phyloP scores from a whole-genome alignment of 2,797 vertebrate genomes.

The Cynodonichthys magdalenae region DNA sequence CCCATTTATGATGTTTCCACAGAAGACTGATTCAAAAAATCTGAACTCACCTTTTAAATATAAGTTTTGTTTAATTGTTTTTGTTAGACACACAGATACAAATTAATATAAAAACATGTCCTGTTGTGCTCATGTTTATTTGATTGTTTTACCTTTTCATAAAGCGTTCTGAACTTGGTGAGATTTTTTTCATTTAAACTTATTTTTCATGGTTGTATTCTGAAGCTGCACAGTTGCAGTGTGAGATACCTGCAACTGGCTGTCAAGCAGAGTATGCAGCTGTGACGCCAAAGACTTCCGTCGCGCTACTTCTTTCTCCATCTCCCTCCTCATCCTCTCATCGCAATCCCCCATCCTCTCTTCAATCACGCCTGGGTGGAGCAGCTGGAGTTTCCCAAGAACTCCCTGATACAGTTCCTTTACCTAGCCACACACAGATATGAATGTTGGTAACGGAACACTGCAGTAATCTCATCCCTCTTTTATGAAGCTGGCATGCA shows the following conservation, averaged over 20 bases:
- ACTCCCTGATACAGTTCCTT: conserved; percentile 83
- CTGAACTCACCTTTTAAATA: too few species aligned
- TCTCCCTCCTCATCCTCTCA: conserved; percentile 74
- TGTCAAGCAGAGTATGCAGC: conserved; percentile 75
- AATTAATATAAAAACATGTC: too few species aligned
- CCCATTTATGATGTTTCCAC: too few species aligned
- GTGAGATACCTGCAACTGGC: conserved; percentile 74
- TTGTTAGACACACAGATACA: too few species aligned
- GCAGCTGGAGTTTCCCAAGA: conserved; percentile 72
- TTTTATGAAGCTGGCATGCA: not conserved
- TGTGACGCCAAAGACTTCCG: conserved; percentile 79
- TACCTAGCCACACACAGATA: conserved; percentile 77
- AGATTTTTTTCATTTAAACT: not conserved
- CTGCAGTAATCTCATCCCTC: conserved; percentile 7
- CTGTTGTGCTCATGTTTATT: too few species aligned
- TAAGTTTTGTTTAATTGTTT: too few species aligned
- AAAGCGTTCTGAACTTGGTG: not conserved
- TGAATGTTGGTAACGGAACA: not conserved
- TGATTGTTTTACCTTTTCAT: too few species aligned
- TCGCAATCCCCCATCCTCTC: conserved; percentile 55
- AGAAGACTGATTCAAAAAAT: too few species aligned
- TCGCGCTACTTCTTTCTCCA: conserved; percentile 79
- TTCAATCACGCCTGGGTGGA: conserved; percentile 64
- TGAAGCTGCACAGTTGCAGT: not conserved
- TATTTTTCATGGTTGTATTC: not conserved